phyloP scores from a whole-genome alignment of 2,888 invertebrate genomes.

The Caenorhabditis panamensis region DNA sequence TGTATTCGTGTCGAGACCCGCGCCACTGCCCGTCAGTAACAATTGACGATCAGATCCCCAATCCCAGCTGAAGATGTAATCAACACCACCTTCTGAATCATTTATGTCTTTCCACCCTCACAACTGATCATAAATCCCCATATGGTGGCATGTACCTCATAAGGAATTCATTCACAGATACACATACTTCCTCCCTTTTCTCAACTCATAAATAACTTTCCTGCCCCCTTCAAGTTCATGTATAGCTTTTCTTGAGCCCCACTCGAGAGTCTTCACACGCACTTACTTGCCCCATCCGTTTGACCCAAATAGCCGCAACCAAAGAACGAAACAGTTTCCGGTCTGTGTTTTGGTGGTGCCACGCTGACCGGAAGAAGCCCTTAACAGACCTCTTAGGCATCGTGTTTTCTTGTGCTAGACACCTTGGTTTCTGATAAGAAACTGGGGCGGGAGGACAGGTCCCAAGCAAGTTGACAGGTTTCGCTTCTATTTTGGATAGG shows the following conservation, averaged over 20 bases:
- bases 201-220: not conserved
- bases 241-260: not conserved
- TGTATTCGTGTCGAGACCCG: too few species aligned
- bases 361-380: not conserved
- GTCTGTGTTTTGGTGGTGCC: not conserved
- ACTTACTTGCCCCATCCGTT: not conserved
- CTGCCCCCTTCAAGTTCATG: not conserved
- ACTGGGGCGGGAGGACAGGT: too few species aligned
- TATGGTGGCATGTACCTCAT: not conserved
- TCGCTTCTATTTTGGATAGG: too few species aligned
- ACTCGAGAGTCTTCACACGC: not conserved
- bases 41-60: too few species aligned
- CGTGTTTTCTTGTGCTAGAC: slow-evolving; percentile 3
- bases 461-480: too few species aligned
- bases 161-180: not conserved
- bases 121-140: not conserved
- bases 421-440: not conserved
- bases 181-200: not conserved
- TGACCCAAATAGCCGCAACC: not conserved
- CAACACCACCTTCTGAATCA: not conserved
- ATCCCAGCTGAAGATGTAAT: too few species aligned
- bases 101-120: not conserved
- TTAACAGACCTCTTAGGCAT: not conserved
- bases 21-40: too few species aligned
- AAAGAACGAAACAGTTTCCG: slow-evolving; percentile 8